A percentile compares a stretch with the other conserved stretches of the same genome.
phyloP scores from a whole-genome alignment of 2,113 vertebrate species.

The Zingel zingel region DNA sequence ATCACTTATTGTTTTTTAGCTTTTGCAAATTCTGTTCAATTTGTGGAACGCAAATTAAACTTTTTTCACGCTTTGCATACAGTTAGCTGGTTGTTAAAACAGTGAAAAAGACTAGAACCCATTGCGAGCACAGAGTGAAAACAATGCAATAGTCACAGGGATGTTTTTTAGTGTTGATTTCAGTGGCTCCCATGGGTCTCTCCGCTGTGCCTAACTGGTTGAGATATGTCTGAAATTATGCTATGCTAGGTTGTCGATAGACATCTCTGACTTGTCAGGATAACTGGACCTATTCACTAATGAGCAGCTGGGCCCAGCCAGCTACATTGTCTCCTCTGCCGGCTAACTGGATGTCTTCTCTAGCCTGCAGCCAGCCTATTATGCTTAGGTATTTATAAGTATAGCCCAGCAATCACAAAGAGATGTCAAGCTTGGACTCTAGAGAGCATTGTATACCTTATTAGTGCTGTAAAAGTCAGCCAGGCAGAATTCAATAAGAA shows the following conservation, averaged over 20 bases:
- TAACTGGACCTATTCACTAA: slow-evolving; percentile 66
- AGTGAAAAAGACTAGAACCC: not conserved
- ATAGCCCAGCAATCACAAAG: slow-evolving; percentile 41
- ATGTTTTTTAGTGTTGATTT: slow-evolving; percentile 25
- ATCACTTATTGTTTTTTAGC: not conserved
- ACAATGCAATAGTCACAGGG: slow-evolving; percentile 23
- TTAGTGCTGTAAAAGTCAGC: slow-evolving; percentile 54
- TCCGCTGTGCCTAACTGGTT: slow-evolving; percentile 25
- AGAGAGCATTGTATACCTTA: slow-evolving; percentile 56
- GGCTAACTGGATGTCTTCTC: slow-evolving; percentile 56
- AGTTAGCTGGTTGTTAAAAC: not conserved
- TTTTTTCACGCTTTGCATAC: not conserved
- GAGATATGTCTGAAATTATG: slow-evolving; percentile 50
- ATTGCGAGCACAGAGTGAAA: not conserved
- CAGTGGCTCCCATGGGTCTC: slow-evolving; percentile 34
- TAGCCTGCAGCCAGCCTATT: slow-evolving; percentile 55
- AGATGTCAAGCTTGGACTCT: slow-evolving; percentile 36
- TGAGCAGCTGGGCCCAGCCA: slow-evolving; percentile 56
- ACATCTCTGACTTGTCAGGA: slow-evolving; percentile 60
- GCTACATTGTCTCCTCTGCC: slow-evolving; percentile 24
- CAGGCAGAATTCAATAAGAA: slow-evolving; percentile 43
- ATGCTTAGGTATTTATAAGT: slow-evolving; percentile 66
- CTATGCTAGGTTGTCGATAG: slow-evolving; percentile 23
- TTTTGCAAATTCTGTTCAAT: not conserved
- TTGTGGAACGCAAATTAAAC: not conserved